Evolutionary conservation across 2,113 vertebrate species (phyloP).

Genomic region (Pangasianodon hypophthalmus): DNA sequence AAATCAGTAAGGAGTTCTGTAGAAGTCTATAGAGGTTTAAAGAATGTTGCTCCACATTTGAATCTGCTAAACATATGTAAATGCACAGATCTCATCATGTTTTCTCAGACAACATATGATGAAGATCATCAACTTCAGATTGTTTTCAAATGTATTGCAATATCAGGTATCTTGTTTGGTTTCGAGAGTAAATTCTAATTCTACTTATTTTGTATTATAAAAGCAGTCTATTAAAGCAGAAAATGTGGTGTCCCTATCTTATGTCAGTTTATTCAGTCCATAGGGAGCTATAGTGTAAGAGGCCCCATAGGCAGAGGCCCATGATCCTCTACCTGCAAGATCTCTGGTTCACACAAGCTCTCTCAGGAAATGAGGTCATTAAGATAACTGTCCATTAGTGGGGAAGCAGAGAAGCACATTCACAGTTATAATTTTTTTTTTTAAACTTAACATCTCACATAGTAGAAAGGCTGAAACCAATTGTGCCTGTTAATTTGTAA

Average conservation of each 20-base stretch:
- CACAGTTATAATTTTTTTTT: background rate
- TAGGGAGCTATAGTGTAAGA: background rate
- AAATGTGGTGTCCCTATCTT: background rate
- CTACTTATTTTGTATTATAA: background rate
- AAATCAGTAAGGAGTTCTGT: background rate
- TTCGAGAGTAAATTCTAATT: background rate
- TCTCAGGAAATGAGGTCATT: slow-evolving; percentile 49
- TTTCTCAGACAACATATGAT: background rate
- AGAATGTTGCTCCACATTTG: background rate
- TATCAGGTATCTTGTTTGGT: background rate
- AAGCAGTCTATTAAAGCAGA: background rate
- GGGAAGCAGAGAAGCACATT: background rate
- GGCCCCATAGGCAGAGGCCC: slow-evolving; percentile 27
- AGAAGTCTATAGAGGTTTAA: background rate
- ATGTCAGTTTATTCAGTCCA: background rate
- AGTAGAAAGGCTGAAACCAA: background rate
- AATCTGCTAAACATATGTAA: background rate
- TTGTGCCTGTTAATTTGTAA: background rate
- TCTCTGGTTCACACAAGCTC: slow-evolving; percentile 29
- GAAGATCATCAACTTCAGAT: background rate
- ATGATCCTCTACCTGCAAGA: slow-evolving; percentile 31
- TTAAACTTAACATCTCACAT: background rate
- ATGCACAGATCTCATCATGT: background rate
- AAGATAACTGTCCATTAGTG: slow-evolving; percentile 15
- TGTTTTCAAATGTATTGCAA: background rate